Evolutionary conservation across 2,797 vertebrate genomes (phyloP), one percentile per base, ranked within the genome.

Genomic region (Pseudopleuronectes americanus): DNA sequence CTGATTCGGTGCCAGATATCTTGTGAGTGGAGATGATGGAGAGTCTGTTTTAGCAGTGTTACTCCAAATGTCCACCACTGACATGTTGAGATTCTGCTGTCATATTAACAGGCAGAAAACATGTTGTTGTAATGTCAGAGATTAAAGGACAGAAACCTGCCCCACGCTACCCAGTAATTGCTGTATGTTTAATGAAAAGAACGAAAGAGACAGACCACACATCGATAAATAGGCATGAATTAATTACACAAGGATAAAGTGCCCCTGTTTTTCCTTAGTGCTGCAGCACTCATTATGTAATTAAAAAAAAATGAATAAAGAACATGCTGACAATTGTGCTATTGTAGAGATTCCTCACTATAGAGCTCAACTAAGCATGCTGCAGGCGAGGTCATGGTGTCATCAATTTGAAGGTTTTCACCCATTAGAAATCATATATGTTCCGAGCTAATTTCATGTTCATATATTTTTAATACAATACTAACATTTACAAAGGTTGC

Each of bases 1-100:
- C 94, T 90, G 94, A 91, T 94, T 26, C 53, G 62, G 56, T 68
- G 60, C 47, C 64, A 53, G 64, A 55, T 56, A 36, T 64, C 52
- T 64, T 61, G 47, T 56, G 61, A 73, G 48, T 6, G 56, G 47
- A 59, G 64, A 59, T 54, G 21, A 33, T 19, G 38, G 26, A 51
- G 41, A 56, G 62, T 47, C 47, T 80, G 57, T 17, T 62, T 56
- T 43, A 38, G 43, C 45, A 57, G 47, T 48, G 38, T 63, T 64
- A 71, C 48, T 64, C 62, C 26, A 56, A 47, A 43, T 56, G 8
- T 22, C 24, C 14, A 57, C 28, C 51, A 9, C 23, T 55, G 24
- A 55, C 22, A 10, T 41, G 58, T 66, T 41, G 4, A 62, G 22
- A 16, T 77, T 56, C 19, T 21, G 49, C 8, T 36, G 33, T 36